phyloP scores from a whole-genome alignment of 1,140 invertebrate species.

The Harlomillsia oculata region DNA sequence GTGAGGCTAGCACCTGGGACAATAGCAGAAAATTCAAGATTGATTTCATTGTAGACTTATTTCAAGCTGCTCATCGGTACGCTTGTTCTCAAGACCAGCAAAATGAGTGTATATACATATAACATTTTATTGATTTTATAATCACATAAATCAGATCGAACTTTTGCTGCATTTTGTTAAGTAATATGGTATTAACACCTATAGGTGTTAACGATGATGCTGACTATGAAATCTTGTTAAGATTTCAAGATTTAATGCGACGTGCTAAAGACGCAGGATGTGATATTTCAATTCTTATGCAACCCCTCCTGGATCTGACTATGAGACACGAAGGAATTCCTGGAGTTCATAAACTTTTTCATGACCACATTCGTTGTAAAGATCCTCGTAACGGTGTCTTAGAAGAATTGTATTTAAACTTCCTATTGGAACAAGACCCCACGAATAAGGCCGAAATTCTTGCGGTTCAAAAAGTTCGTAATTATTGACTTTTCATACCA shows the following conservation, averaged over 20 bases:
- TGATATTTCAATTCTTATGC: conserved; percentile 21
- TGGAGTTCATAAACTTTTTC: conserved; percentile 7
- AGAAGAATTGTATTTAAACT: conserved; percentile 18
- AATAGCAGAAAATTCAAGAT: too few relatives aligned
- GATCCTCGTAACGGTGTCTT: conserved; percentile 16
- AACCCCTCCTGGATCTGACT: conserved; percentile 21
- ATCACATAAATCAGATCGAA: conserved; percentile 2
- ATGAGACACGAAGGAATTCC: not conserved
- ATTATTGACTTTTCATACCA: not conserved
- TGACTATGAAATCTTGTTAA: not conserved
- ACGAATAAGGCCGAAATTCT: not conserved
- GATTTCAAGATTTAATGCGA: conserved; percentile 12
- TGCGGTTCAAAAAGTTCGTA: not conserved
- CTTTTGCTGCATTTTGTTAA: conserved; percentile 11
- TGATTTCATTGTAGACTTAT: too few relatives aligned
- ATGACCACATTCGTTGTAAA: not conserved
- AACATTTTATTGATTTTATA: conserved; percentile 4
- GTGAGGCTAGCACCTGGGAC: too few relatives aligned
- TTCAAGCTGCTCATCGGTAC: too few relatives aligned
- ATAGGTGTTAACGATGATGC: not conserved
- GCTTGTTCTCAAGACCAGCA: too few relatives aligned
- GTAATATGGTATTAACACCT: not conserved
- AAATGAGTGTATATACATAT: conserved; percentile 7
- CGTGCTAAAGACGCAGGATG: not conserved
- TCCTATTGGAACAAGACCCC: conserved; percentile 13